These are phyloP conservation scores for Anolis sagrei DNA, from an alignment of 2,113 vertebrate species.

Conservation along the genomic window DNA sequence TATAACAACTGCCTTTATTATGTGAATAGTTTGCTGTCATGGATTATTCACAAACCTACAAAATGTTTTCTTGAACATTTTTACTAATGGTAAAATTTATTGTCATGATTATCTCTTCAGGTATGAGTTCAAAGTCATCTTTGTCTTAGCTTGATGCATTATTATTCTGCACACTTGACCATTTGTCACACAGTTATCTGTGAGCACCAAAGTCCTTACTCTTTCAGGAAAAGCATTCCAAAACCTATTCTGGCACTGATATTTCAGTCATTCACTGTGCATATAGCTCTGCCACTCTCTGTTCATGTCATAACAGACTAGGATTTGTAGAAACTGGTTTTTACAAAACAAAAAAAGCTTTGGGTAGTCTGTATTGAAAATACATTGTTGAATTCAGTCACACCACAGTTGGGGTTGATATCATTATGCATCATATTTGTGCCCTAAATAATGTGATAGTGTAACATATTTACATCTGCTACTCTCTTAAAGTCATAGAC, in stretches of 20 bases:
- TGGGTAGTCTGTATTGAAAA: neutral
- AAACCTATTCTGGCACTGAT: neutral
- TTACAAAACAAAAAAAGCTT: neutral
- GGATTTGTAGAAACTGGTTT: neutral
- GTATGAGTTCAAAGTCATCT: neutral
- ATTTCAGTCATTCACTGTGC: neutral
- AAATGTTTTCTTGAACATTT: neutral
- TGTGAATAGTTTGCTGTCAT: neutral
- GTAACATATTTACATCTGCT: neutral
- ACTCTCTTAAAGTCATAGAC: neutral
- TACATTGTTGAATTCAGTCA: neutral
- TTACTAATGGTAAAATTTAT: neutral
- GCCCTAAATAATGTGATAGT: too few species aligned
- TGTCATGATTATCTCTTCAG: neutral
- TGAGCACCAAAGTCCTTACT: neutral
- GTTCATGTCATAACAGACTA: neutral
- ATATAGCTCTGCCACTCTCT: neutral
- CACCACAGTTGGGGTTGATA: neutral
- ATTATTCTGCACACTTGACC: neutral
- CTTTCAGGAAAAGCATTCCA: neutral
- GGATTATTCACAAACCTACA: neutral
- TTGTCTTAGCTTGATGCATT: neutral
- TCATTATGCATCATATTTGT: neutral
- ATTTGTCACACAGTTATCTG: neutral
- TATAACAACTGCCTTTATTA: neutral